Evolutionary conservation across 2,888 invertebrate species (phyloP), one percentile per base, ranked within the genome.

Genomic region (Nephrotoma guestfalica): DNA sequence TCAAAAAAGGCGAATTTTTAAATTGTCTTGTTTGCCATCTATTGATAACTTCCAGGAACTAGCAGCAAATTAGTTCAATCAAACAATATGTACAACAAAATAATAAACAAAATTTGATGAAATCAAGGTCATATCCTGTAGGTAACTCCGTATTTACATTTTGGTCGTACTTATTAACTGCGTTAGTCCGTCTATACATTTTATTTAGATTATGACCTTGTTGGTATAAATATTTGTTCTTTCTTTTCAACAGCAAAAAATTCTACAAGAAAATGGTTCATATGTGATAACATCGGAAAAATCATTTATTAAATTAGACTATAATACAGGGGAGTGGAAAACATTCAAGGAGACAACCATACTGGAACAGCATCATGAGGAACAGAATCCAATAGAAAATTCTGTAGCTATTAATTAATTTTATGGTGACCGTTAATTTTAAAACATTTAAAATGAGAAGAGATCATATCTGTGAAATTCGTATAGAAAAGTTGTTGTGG

Each of bases 301-400:
- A 91, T 98, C 97, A 88, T 98, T 97, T 92, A 99, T 99, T 94
- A 98, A 99, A 91, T 97, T 99, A 97, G 99, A 99, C 92, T 99
- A 99, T 92, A 96, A 96, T 90, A 98, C 97, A 86, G 99, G 99
- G 42, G 98, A 99, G 90, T 99, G 98, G 98, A 98, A 98, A 90
- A 93, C 96, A 89, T 96, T 98, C 89, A 97, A 98, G 92, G 98
- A 98, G 90, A 96, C 96, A 91, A 93, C 97, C 87, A 95, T 96
- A 87, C 93, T 96, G 88, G 96, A 95, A 88, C 91, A 92, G 88
- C 87, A 87, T 85, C 86, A 86, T 86, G 87, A 87, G 6, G 89
- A 88, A 86, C 43, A 87, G 41, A 88, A 88, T 71, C 86, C 87
- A 57, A 85, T 83, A 40, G 89, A 90, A 88, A 90, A 90, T 88